Base-by-base conservation (phyloP, 2,888 invertebrate genomes). In the Apamea sordens region DNA sequence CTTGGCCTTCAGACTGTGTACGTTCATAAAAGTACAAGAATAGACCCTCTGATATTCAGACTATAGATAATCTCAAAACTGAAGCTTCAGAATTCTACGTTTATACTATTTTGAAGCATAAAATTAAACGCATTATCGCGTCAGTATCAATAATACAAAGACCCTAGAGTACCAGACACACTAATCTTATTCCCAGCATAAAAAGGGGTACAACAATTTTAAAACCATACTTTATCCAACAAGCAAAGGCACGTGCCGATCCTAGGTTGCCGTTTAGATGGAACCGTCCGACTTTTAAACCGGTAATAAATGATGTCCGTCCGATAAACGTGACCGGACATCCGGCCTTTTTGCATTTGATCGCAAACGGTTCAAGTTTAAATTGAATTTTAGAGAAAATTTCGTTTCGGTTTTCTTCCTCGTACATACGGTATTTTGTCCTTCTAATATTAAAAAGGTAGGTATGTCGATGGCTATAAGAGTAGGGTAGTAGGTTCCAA, bases 311-410 rank as follows among this genome's bases (percentile, higher is more conserved):
- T 81, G 83, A 87, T 77, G 86, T 67, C 78, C 80, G 79, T 73
- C 76, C 82, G 88, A 83, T 87, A 80, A 89, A 87, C 84, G 86
- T 87, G 87, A 80, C 82, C 82, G 87, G 83, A 79, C 80, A 75
- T 83, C 89, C 82, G 69, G 87, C 67, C 76, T 83, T 85, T 88
- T 72, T 82, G 82, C 82, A 77, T 74, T 76, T 70, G 73, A 78
- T 74, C 64, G 75, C 77, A 68, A 80, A 59, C 76, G 79, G 79
- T 65, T 85, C 11, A 32, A 73, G 72, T 69, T 76, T 74, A 87
- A 84, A 86, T 89, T 87, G 78, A 89, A 87, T 87, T 89, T 86
- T 82, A 77, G 76, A 84, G 80, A 74, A 77, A 80, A 81, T 73
- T 77, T 72, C 32, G 64, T 76, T 88, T 70, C n/a, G 13, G 53